Conservation (phyloP, 92 coral and sea anemone species). For the Scolanthus callimorphus region DNA sequence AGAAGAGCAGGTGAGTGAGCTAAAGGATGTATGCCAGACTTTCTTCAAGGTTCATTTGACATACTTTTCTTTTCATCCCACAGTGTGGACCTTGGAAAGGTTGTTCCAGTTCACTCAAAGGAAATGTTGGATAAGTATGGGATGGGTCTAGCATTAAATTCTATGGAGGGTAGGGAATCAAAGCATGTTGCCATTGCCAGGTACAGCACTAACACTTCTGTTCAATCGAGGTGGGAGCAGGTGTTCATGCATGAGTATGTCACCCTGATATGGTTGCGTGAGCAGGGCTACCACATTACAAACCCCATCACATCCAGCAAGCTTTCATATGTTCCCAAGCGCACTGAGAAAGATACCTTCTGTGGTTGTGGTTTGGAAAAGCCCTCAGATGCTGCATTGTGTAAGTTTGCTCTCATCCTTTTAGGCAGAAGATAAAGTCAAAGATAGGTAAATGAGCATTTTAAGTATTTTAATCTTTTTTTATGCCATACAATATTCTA, state of each 20-base stretch:
- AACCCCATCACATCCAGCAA: neutral
- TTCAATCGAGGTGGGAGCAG: too few relatives aligned
- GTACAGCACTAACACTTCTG: constrained; percentile 25
- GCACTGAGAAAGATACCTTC: neutral
- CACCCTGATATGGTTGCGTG: too few relatives aligned
- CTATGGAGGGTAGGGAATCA: constrained; percentile 56
- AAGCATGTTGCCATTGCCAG: constrained; percentile 33
- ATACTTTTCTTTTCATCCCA: constrained; percentile 23
- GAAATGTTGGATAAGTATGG: constrained; percentile 41
- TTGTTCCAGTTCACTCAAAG: constrained; percentile 38
- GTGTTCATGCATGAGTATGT: too few relatives aligned
- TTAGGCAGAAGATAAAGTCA: too few relatives aligned
- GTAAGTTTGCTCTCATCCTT: too few relatives aligned
- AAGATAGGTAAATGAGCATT: too few relatives aligned
- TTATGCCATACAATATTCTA: too few relatives aligned
- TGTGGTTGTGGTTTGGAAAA: too few relatives aligned
- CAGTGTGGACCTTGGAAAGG: constrained; percentile 29
- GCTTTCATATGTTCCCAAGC: neutral
- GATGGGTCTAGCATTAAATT: constrained; percentile 39
- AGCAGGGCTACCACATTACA: neutral
- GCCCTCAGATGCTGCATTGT: neutral
- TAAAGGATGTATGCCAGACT: constrained; percentile 14
- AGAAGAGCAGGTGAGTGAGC: constrained; percentile 12
- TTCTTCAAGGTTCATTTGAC: constrained; percentile 4
- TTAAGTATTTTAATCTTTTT: too few relatives aligned